Evolutionary conservation across 2,797 vertebrate genomes (phyloP), one percentile per base, ranked within the genome.

Genomic region (Sylvilagus floridanus): DNA sequence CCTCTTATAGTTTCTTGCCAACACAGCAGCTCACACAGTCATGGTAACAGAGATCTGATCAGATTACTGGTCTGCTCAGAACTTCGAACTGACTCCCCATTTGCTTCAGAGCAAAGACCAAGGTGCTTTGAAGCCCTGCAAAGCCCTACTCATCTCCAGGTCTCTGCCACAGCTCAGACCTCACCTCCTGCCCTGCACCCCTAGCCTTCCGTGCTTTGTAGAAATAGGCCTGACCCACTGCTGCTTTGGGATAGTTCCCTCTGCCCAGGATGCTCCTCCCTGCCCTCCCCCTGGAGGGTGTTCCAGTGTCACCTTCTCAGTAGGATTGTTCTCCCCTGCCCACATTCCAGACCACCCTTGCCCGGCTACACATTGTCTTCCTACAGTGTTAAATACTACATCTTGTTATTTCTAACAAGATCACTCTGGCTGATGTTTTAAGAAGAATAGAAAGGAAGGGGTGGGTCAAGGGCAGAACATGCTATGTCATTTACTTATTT

Each of bases 351-450:
- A 7, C 28, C 28, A 54, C 54, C 62, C n/a, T 66, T 60, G 63
- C 24, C 19, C 75, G 60, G 16, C 73, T 19, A 5, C 60, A 14
- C 37, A 22, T 63, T 88, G 90, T 76, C 77, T 84, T 60, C 47
- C 78, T 17, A 28, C 19, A 8, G 14, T 85, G 69, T 71, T 95
- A 87, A 78, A 57, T 71, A 84, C 32, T 78, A 5, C 52, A 57
- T 57, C 73, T 76, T 75, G 89, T 76, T 30, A 84, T 69, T 81
- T 83, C 88, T 93, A 94, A 85, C 66, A 93, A 88, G 86, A 63
- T 79, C 30, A 47, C 19, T 42, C 35, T 68, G 75, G 72, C 62
- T 93, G 52, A 83, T 84, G 16, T 82, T 30, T 93, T 92, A 91
- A 79, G 83, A 90, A 83, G 82, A 78, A 88, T 57, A 52, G 52